Conservation (phyloP, 2,113 vertebrate genomes). For the Strigops habroptila region DNA sequence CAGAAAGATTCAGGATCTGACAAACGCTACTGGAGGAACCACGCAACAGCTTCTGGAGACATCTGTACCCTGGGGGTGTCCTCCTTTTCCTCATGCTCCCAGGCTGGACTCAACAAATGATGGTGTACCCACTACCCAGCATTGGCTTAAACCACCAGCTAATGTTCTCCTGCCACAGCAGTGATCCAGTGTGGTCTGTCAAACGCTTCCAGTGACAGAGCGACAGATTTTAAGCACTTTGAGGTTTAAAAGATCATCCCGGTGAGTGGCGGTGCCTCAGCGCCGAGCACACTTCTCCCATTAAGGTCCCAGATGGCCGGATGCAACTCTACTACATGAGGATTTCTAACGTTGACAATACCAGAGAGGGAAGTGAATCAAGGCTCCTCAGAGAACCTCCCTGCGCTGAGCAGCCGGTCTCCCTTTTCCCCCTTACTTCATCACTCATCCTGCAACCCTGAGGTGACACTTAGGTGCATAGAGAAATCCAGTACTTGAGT, state of each 20-base stretch:
- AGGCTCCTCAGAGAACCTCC: neutral
- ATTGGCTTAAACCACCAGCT: neutral
- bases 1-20: neutral
- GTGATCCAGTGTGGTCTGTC: neutral
- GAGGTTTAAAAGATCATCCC: neutral
- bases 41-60: neutral
- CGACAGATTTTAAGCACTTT: neutral
- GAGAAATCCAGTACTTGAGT: neutral
- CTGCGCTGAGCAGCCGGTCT: fast-evolving
- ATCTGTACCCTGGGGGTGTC: fast-evolving
- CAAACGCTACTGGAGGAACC: neutral
- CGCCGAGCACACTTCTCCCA: neutral
- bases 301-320: neutral
- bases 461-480: neutral
- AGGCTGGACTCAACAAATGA: neutral
- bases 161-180: neutral
- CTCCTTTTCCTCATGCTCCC: neutral
- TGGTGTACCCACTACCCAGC: neutral
- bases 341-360: neutral
- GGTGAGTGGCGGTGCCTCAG: neutral
- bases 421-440: neutral
- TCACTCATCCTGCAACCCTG: neutral
- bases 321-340: fast-evolving
- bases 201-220: neutral
- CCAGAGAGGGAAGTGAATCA: neutral